Conservation (phyloP, 2,888 invertebrate species). For the Frankliniella intonsa region DNA sequence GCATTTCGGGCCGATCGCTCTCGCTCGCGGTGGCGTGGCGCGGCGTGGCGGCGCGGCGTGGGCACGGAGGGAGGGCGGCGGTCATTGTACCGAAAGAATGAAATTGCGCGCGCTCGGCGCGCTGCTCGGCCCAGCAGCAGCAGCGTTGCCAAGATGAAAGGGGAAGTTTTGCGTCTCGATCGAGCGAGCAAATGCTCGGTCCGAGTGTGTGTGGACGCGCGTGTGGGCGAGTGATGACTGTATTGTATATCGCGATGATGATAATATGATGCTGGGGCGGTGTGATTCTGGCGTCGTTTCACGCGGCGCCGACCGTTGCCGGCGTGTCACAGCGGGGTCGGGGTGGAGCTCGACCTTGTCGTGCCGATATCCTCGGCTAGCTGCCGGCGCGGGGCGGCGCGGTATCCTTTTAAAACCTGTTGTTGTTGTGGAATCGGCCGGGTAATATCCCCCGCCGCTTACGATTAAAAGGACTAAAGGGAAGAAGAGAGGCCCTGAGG, state of each 20-base stretch:
- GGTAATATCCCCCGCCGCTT: neutral
- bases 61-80: neutral
- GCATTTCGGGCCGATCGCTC: neutral
- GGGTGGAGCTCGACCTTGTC: neutral
- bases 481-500: neutral
- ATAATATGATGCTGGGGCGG: no score
- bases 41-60: neutral
- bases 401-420: neutral
- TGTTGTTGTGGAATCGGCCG: neutral
- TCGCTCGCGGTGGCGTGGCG: neutral
- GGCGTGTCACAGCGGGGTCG: neutral
- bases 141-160: slow-evolving; percentile 5
- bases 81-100: slow-evolving; percentile 10
- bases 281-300: no score
- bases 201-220: no score
- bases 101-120: neutral
- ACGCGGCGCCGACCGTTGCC: neutral
- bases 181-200: no score
- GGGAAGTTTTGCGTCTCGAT: neutral
- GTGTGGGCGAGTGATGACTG: no score
- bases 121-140: neutral
- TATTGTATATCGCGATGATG: no score
- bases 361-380: neutral
- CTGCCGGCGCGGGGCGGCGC: neutral
- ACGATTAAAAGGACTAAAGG: neutral